These are phyloP conservation scores for Chlorospingus flavigularis DNA, from an alignment of 2,797 vertebrate genomes.

Conservation along the genomic window DNA sequence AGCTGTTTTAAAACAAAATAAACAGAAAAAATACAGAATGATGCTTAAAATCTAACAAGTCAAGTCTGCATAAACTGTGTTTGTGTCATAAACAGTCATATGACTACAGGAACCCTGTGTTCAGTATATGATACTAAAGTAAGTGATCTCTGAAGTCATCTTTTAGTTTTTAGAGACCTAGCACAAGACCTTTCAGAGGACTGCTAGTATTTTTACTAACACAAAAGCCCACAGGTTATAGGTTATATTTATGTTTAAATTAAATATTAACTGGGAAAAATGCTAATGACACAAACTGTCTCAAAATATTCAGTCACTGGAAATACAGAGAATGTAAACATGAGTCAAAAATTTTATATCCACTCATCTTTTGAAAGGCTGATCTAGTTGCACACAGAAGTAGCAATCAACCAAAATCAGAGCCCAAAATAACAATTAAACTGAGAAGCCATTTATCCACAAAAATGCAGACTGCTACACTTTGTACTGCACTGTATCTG, in stretches of 20 bases:
- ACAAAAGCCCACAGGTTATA: background rate
- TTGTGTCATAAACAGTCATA: slow-evolving; percentile 11
- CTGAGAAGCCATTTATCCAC: background rate
- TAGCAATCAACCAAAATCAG: background rate
- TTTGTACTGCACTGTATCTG: background rate
- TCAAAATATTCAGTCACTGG: background rate
- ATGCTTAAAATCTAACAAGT: slow-evolving; percentile 26
- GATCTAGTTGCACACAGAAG: background rate
- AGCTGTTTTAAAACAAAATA: slow-evolving; percentile 15
- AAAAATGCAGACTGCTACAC: background rate
- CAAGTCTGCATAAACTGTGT: background rate
- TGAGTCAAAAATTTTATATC: background rate
- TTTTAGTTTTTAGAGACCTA: background rate
- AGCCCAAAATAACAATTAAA: background rate
- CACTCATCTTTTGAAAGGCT: background rate
- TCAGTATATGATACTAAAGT: slow-evolving; percentile 1
- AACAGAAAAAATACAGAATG: background rate
- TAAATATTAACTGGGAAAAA: background rate
- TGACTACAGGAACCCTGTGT: background rate
- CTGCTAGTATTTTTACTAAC: background rate
- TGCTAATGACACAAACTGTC: background rate
- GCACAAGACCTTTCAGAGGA: background rate
- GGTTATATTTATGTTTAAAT: background rate
- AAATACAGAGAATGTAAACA: background rate
- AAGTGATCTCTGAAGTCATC: background rate